Conservation (phyloP, 37 sponge, comb jelly and placozoan genomes). For the Geodia barretti region DNA sequence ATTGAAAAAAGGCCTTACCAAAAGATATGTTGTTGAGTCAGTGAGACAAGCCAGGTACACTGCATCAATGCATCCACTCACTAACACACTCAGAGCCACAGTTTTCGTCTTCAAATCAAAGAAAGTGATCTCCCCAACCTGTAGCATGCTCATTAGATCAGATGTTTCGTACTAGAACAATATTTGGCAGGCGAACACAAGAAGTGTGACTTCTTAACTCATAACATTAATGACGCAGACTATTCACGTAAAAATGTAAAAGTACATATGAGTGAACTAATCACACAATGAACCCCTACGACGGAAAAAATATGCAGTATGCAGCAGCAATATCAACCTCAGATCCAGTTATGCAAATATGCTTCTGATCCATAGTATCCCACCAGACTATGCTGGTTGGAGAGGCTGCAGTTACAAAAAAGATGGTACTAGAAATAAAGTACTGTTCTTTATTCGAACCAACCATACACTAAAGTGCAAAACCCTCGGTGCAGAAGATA, state of each 20-base stretch:
- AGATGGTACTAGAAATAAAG: too few relatives aligned
- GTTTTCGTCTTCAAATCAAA: conserved; percentile 39
- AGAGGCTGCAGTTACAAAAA: too few relatives aligned
- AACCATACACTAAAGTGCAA: too few relatives aligned
- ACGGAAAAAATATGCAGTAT: too few relatives aligned
- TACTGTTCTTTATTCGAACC: too few relatives aligned
- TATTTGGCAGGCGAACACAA: too few relatives aligned
- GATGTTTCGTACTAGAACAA: too few relatives aligned
- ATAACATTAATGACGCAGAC: too few relatives aligned
- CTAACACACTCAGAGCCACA: conserved; percentile 10
- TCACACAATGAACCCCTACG: background rate
- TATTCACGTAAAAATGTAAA: background rate
- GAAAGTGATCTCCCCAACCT: conserved; percentile 72
- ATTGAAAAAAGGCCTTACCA: conserved; percentile 33
- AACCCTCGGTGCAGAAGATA: too few relatives aligned
- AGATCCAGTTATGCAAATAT: conserved; percentile 80
- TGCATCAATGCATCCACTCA: conserved; percentile 41
- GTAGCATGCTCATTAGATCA: too few relatives aligned
- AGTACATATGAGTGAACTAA: background rate
- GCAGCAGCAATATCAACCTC: conserved; percentile 53
- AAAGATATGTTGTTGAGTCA: conserved; percentile 41
- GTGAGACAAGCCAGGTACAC: conserved; percentile 34
- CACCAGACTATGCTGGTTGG: conserved; percentile 87
- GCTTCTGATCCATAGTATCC: conserved; percentile 63
- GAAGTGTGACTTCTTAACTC: too few relatives aligned